Conservation (phyloP, 1,140 invertebrate genomes). For the Hypothenemus hampei region DNA sequence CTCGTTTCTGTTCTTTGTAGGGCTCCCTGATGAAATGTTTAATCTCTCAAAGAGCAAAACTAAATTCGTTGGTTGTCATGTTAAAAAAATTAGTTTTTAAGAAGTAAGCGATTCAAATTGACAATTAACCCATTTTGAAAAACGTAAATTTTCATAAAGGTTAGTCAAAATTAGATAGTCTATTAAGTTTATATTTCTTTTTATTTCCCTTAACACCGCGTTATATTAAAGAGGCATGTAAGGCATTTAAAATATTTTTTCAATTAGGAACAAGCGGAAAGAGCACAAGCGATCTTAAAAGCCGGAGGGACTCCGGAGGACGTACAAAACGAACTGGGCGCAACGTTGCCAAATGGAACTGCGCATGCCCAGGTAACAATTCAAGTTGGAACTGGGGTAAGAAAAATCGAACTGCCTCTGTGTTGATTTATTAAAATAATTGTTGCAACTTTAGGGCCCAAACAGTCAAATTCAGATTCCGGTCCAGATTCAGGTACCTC, state of each 20-base stretch:
- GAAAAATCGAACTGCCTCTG: too few species aligned
- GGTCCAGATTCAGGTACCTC: slow-evolving; percentile 45
- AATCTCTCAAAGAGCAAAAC: too few species aligned
- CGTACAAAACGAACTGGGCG: slow-evolving; percentile 11
- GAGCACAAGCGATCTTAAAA: slow-evolving; percentile 27
- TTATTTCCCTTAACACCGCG: background rate
- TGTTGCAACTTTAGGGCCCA: slow-evolving; percentile 38
- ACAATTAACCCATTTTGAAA: background rate
- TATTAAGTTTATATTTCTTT: background rate
- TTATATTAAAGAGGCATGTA: background rate
- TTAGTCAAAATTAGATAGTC: background rate
- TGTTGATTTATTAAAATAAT: background rate
- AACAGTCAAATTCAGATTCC: slow-evolving; percentile 44
- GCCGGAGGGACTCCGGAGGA: slow-evolving; percentile 20
- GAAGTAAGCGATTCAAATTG: background rate
- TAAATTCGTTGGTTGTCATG: too few species aligned
- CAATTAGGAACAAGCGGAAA: slow-evolving; percentile 28
- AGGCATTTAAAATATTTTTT: background rate
- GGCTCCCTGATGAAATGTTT: background rate
- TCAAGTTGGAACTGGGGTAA: slow-evolving; percentile 48
- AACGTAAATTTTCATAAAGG: background rate
- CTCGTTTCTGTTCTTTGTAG: background rate
- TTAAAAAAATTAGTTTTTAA: background rate
- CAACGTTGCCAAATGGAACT: slow-evolving; percentile 14
- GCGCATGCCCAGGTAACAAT: slow-evolving; percentile 52